Base-by-base conservation (phyloP, 2,888 invertebrate species). In the Emmelina monodactyla region DNA sequence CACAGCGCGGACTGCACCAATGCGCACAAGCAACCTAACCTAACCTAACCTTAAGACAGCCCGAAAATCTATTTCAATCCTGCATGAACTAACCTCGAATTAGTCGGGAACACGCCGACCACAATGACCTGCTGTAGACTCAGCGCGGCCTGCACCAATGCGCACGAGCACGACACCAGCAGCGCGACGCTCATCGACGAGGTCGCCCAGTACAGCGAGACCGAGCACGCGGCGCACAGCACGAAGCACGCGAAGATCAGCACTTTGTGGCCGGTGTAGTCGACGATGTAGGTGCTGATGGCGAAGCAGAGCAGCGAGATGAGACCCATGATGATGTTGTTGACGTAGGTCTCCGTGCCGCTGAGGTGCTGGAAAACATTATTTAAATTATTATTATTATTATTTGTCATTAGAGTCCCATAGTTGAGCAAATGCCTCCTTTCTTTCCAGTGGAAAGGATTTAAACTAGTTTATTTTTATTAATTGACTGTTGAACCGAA, bases 81-180 rank as follows among this genome's bases (percentile, higher is more conserved):
- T n/a, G 25, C n/a, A 25, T 3, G 4, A n/a, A 10, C 41, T 29
- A 40, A 66, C 66, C 66, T 57, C 28, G 62, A 47, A 19, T 59
- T 56, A 0, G 66, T 67, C 2, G 66, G 66, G 33, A 67, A 63
- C 1, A 56, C 58, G 37, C 66, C 44, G 1, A 62, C 51, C n/a
- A 59, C 37, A 11, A 65, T 43, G 40, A 54, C 62, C 19, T 58
- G 54, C 13, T 61, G 54, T 10, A 67, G 38, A 40, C 58, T 53
- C 15, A 59, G 22, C 6, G 56, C 47, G 1, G 61, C 51, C 36
- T 62, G 64, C 49, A 61, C 53, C 9, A 65, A 49, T 1, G 56
- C 59, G 36, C 59, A 58, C 0, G 59, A 56, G 0, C 49, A 48
- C 1, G 64, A 61, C 31, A 66, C 46, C 28, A 65, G 34, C 13